phyloP scores from a whole-genome alignment of 2,888 invertebrate species.

The Cheiracanthium punctorium region DNA sequence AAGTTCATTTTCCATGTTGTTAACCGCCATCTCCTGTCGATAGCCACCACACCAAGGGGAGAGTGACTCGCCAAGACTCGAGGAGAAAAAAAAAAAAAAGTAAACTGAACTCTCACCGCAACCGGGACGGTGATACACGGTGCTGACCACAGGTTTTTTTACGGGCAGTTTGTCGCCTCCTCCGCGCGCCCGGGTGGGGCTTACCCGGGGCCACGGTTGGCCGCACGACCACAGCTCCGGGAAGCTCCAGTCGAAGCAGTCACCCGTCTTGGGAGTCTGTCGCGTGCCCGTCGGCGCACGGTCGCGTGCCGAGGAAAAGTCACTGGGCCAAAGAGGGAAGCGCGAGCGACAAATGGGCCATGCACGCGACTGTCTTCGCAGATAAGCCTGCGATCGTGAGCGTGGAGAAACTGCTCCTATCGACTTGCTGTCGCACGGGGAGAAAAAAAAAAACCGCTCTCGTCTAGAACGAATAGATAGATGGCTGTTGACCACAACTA shows the following conservation, averaged over 20 bases:
- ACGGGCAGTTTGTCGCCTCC: neutral
- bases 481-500: too few species aligned
- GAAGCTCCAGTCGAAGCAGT: slow-evolving; percentile 27
- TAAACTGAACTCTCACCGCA: too few species aligned
- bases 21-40: too few species aligned
- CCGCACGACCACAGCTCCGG: slow-evolving; percentile 59
- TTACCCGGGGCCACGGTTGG: slow-evolving; percentile 37
- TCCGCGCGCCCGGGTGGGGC: slow-evolving; percentile 32
- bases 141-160: neutral
- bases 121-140: neutral
- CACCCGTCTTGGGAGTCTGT: neutral
- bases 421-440: neutral
- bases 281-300: too few species aligned
- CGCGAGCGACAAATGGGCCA: slow-evolving; percentile 5
- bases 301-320: neutral
- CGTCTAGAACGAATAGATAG: too few species aligned
- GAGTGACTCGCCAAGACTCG: too few species aligned
- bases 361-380: slow-evolving; percentile 2
- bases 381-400: neutral
- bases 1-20: too few species aligned
- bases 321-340: neutral
- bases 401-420: neutral
- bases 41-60: too few species aligned
- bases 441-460: too few species aligned
- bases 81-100: too few species aligned